Evolutionary conservation across 2,797 vertebrate genomes (phyloP).

Genomic region (Ctenochaetus hawaiiensis): DNA sequence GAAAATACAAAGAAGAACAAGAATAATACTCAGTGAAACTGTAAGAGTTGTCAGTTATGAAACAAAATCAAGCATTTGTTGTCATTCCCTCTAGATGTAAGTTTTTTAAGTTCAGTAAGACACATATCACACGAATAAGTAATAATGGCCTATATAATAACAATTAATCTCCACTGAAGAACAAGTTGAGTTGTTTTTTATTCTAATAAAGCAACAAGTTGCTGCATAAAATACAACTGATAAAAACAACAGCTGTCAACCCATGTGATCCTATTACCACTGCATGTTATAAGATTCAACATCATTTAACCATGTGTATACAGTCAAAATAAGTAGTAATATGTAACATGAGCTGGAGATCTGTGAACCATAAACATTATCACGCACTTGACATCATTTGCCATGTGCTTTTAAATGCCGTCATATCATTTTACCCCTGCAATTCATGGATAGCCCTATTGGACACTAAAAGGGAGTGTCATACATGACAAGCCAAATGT

Average conservation of each 20-base stretch:
- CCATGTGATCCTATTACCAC: not conserved
- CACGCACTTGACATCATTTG: not conserved
- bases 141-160: too few relatives aligned
- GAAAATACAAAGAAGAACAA: not conserved
- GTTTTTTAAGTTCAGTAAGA: not conserved
- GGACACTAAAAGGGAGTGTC: not conserved
- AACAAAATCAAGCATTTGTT: not conserved
- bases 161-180: not conserved
- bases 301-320: slow-evolving; percentile 13
- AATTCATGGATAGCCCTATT: not conserved
- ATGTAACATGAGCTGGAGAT: slow-evolving; percentile 14
- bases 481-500: not conserved
- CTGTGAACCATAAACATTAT: slow-evolving; percentile 33
- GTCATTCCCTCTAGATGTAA: not conserved
- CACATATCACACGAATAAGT: not conserved
- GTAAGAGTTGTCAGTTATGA: not conserved
- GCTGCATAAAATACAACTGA: not conserved
- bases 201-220: not conserved
- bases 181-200: not conserved
- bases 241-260: not conserved
- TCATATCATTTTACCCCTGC: not conserved
- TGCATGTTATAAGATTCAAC: slow-evolving; percentile 40
- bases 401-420: slow-evolving; percentile 1
- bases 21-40: not conserved
- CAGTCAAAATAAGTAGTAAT: slow-evolving; percentile 39